These are phyloP conservation scores for Meganola albula DNA, from an alignment of 2,888 invertebrate genomes.

Conservation along the genomic window DNA sequence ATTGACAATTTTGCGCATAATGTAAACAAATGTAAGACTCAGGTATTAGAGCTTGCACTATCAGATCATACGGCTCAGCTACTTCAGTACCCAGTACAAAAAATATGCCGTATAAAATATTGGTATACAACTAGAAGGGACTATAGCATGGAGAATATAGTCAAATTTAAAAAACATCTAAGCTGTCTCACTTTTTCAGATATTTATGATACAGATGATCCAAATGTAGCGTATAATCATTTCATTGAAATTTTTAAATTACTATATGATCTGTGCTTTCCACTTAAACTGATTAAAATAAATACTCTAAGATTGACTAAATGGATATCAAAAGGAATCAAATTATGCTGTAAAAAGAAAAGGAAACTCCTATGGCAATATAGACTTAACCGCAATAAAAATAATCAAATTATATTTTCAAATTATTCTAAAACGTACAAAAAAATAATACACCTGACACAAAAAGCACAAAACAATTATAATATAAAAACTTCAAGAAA, in stretches of 20 bases:
- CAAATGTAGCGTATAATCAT: constrained; percentile 1
- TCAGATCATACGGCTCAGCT: constrained; percentile 4
- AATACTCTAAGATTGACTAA: not conserved
- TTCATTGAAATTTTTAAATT: not conserved
- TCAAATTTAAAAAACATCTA: constrained; percentile 2
- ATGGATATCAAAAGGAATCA: constrained; percentile 4
- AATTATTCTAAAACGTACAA: not conserved
- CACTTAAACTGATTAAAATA: not conserved
- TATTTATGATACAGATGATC: not conserved
- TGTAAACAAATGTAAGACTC: not conserved
- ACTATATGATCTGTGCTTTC: constrained; percentile 5
- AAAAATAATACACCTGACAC: constrained; percentile 3
- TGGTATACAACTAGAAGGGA: constrained; percentile 1
- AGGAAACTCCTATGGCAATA: constrained; percentile 4
- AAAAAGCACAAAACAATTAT: constrained; percentile 4
- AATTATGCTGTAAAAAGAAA: constrained; percentile 2
- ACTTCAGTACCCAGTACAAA: not conserved
- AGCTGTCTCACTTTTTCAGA: not conserved
- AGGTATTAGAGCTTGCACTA: constrained; percentile 1
- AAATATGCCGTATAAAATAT: not conserved
- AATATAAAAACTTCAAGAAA: constrained; percentile 1
- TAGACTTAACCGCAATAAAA: not conserved
- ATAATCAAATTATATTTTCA: constrained; percentile 1
- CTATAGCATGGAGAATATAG: constrained; percentile 1
- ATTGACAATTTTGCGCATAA: constrained; percentile 1